Conservation (phyloP, 2,113 vertebrate genomes). For the Brachypodius melanocephalos region DNA sequence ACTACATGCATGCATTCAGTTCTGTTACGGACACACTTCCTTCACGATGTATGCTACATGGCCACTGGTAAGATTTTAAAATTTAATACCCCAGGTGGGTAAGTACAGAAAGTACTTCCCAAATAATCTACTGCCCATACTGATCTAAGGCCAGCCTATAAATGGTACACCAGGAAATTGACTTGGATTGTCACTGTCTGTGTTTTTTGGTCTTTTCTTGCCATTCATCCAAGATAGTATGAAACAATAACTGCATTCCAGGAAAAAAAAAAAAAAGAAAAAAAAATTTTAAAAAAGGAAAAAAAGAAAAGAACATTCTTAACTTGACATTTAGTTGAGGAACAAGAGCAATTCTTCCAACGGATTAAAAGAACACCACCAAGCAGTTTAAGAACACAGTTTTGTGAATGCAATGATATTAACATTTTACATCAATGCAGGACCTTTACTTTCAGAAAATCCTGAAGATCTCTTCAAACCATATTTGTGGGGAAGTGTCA, state of each 20-base stretch:
- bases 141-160: slow-evolving; percentile 42
- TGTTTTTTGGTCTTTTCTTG: not conserved
- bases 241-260: not conserved
- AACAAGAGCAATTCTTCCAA: not conserved
- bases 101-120: slow-evolving; percentile 58
- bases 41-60: not conserved
- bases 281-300: too few species aligned
- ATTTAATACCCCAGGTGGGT: slow-evolving; percentile 29
- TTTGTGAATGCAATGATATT: not conserved
- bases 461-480: not conserved
- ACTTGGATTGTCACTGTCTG: not conserved
- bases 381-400: not conserved
- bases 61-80: slow-evolving; percentile 50
- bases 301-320: not conserved
- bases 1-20: not conserved
- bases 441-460: not conserved
- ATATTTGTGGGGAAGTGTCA: not conserved
- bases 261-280: not conserved
- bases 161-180: not conserved
- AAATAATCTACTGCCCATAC: slow-evolving; percentile 64
- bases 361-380: not conserved
- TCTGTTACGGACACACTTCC: not conserved
- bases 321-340: not conserved
- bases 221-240: not conserved
- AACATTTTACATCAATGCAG: not conserved